Base-by-base conservation (phyloP, 2,113 vertebrate genomes). In the Gopherus flavomarginatus region DNA sequence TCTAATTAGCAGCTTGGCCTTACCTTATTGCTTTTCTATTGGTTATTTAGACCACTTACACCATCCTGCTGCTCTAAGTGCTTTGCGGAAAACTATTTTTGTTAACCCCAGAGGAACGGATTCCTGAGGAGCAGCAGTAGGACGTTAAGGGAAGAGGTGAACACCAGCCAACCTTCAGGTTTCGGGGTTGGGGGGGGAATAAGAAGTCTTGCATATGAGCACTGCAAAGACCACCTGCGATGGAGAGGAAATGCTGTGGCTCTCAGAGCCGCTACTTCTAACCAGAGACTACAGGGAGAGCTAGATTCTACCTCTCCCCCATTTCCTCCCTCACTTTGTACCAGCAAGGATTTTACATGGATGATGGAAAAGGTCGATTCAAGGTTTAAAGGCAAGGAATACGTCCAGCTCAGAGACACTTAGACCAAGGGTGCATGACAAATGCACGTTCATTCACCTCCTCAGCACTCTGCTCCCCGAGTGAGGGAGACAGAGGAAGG, bases 151-250 rank as follows among this genome's bases (percentile, higher is more conserved):
- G 26, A 57, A 6, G 38, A 22, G 17, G 11, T 9, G 42, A 77
- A 57, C 10, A 62, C 31, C 21, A 35, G 35, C 22, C 17, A 26
- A 9, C 42, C 42, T 14, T 12, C 29, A 0, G 2, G 2, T 7
- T 44, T 42, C 19, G 6, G 53, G 35, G 31, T 42, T n/a, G 13
- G 14, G 6, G 53, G 35, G 26, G 44, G 13, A 14, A 56, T 0
- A 10, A 59, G 27, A 62, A 31, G 59, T 62, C 29, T 62, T 31
- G 13, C 57, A 62, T 35, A 31, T 5, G 8, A 38, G 35, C 35
- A 65, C 31, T 19, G 27, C 27, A 65, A 65, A 8, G 16, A 16
- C 31, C 31, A 65, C 17, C 35, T 65, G 62, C 2, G 27, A 80
- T 69, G 44, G 49, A 24, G 17, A 13, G 27, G 27, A 17, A 1